phyloP scores from a whole-genome alignment of 2,888 invertebrate genomes.

The Drosophila paranaensis region DNA sequence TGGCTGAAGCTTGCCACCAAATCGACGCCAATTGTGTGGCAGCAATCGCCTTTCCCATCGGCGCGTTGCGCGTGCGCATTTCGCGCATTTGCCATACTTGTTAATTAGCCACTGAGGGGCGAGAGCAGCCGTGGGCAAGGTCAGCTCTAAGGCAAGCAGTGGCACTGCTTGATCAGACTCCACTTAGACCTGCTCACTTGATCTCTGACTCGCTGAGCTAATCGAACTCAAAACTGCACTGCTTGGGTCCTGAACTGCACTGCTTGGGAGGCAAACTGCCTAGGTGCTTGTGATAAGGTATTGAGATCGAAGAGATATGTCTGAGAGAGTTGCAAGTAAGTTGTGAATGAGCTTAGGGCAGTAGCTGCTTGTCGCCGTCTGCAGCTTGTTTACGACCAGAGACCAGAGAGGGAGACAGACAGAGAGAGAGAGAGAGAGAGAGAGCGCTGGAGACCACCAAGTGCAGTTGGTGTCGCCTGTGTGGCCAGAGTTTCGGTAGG shows the following conservation, averaged over 20 bases:
- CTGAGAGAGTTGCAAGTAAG: background rate
- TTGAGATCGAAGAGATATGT: too few relatives aligned
- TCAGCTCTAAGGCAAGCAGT: background rate
- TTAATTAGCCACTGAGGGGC: constrained; percentile 66
- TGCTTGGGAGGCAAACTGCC: too few relatives aligned
- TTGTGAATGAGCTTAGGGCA: background rate
- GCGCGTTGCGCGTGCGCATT: constrained; percentile 62
- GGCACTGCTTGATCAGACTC: too few relatives aligned
- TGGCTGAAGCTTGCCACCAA: constrained; percentile 30
- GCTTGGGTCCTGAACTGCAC: too few relatives aligned
- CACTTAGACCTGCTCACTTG: too few relatives aligned
- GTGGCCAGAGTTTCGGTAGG: constrained; percentile 49
- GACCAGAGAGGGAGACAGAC: background rate
- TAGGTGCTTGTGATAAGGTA: too few relatives aligned
- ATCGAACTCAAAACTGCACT: too few relatives aligned
- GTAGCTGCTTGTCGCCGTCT: background rate
- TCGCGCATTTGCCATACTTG: constrained; percentile 64
- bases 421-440: background rate
- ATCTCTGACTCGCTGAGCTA: too few relatives aligned
- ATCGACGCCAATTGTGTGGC: constrained; percentile 70
- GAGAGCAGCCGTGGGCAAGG: background rate
- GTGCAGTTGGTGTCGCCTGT: constrained; percentile 35
- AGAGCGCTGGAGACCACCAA: constrained; percentile 48
- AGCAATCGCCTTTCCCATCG: constrained; percentile 59
- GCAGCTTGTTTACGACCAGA: constrained; percentile 27